phyloP scores from a whole-genome alignment of 2,113 vertebrate genomes.

The Amphiprion percula region DNA sequence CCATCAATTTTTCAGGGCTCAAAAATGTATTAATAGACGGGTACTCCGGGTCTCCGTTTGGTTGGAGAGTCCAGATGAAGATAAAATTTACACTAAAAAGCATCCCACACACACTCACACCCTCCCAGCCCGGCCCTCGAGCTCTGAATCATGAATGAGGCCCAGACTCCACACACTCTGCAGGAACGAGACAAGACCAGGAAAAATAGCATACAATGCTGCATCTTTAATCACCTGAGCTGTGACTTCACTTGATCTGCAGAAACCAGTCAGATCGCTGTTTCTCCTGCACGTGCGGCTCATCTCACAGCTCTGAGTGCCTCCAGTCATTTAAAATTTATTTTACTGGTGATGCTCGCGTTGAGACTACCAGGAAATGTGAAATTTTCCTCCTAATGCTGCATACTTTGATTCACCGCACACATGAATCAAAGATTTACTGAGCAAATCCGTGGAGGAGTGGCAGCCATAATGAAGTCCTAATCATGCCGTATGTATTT shows the following conservation, averaged over 20 bases:
- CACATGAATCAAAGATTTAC: conserved; percentile 59
- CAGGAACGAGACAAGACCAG: conserved; percentile 64
- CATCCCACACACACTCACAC: conserved; percentile 23
- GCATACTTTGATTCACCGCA: conserved; percentile 54
- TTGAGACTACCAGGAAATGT: conserved; percentile 43
- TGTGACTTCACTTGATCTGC: conserved; percentile 80
- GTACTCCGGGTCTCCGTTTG: conserved; percentile 47
- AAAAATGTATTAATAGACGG: conserved; percentile 77
- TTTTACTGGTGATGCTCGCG: conserved; percentile 50
- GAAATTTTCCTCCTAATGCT: conserved; percentile 42
- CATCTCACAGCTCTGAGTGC: conserved; percentile 62
- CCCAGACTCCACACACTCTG: conserved; percentile 68
- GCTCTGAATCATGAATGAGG: conserved; percentile 85
- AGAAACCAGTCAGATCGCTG: conserved; percentile 75
- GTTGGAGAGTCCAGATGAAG: conserved; percentile 67
- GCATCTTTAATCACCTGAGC: conserved; percentile 82
- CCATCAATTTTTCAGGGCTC: conserved; percentile 76
- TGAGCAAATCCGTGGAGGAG: conserved; percentile 20
- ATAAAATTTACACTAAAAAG: conserved; percentile 76
- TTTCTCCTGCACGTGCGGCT: conserved; percentile 62
- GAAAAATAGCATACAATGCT: conserved; percentile 62
- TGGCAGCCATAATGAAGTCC: conserved; percentile 5
- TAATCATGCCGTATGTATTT: conserved; percentile 30
- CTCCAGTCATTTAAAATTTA: conserved; percentile 74
- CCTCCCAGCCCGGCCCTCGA: conserved; percentile 20